phyloP scores from a whole-genome alignment of 2,113 vertebrate genomes.

The Charina bottae region DNA sequence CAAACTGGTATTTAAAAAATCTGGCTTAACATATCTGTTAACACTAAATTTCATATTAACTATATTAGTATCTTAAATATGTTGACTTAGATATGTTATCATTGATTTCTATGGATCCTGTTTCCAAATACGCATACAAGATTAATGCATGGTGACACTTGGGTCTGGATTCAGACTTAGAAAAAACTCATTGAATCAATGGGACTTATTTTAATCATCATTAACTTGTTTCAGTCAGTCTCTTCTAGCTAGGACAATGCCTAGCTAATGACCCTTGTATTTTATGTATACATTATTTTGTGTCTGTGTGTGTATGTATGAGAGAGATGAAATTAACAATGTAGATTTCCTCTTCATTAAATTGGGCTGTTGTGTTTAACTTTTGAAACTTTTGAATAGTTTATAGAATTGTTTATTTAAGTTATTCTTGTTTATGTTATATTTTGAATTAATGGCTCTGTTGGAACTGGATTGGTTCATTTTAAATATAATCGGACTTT shows the following conservation, averaged over 20 bases:
- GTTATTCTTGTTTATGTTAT: neutral
- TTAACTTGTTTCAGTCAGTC: neutral
- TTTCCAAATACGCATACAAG: neutral
- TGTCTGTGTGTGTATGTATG: neutral
- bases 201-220: neutral
- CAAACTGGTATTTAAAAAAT: neutral
- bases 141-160: neutral
- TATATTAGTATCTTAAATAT: neutral
- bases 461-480: neutral
- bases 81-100: neutral
- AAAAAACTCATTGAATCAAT: neutral
- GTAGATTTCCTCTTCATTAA: neutral
- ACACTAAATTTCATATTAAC: neutral
- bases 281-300: neutral
- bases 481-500: neutral
- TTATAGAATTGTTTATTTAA: neutral
- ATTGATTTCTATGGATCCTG: neutral
- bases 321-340: neutral
- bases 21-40: neutral
- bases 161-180: neutral
- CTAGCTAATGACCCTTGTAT: neutral
- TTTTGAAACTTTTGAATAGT: neutral
- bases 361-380: neutral
- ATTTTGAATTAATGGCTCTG: neutral
- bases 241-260: neutral